Conservation (phyloP, 2,113 vertebrate genomes). For the Micronycteris hirsuta region DNA sequence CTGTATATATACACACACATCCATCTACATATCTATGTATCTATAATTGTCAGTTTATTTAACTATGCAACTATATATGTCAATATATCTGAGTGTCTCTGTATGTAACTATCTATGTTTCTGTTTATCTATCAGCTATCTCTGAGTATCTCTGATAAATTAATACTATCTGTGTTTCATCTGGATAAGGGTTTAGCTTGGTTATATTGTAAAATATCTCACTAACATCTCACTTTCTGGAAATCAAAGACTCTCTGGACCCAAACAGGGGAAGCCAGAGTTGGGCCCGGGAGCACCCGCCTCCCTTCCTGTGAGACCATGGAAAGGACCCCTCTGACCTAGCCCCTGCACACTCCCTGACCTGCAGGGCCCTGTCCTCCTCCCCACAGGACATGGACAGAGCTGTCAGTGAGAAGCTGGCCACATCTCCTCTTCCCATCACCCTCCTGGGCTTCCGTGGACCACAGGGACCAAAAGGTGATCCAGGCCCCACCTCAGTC, state of each 20-base stretch:
- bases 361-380: background rate
- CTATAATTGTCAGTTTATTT: too few species aligned
- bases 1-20: too few species aligned
- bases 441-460: background rate
- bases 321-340: background rate
- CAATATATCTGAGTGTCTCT: background rate
- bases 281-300: rapidly evolving
- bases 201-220: background rate
- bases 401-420: background rate
- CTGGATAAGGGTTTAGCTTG: background rate
- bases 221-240: rapidly evolving
- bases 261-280: rapidly evolving
- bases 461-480: rapidly evolving
- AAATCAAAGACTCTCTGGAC: background rate
- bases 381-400: background rate
- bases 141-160: background rate
- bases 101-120: too few species aligned
- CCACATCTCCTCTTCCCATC: rapidly evolving
- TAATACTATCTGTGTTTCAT: background rate
- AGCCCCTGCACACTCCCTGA: background rate
- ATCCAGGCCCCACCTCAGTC: background rate
- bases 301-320: background rate
- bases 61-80: background rate
- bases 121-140: background rate
- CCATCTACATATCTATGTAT: too few species aligned